These are phyloP conservation scores for Lagodon rhomboides DNA, from an alignment of 2,797 vertebrate species.

Conservation along the genomic window DNA sequence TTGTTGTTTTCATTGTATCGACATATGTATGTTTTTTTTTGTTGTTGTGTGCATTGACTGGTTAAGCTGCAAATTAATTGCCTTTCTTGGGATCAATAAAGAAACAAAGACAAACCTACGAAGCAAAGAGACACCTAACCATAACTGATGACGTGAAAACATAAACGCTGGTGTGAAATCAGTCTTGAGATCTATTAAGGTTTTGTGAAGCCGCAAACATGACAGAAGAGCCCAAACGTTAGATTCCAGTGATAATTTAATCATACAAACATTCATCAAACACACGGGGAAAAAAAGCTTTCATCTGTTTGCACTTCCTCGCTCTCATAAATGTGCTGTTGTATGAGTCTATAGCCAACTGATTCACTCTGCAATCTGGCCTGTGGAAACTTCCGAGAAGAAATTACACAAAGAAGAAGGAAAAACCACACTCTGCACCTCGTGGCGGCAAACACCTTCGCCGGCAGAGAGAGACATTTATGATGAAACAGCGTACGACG, in stretches of 20 bases:
- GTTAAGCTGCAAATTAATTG: too few relatives aligned
- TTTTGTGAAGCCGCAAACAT: constrained; percentile 57
- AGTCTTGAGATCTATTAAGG: not conserved
- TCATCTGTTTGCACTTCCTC: constrained; percentile 84
- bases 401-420: constrained; percentile 58
- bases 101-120: too few relatives aligned
- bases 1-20: too few relatives aligned
- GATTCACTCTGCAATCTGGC: constrained; percentile 83
- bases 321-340: constrained; percentile 85
- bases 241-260: constrained; percentile 94
- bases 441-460: constrained; percentile 60
- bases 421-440: constrained; percentile 76
- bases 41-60: too few relatives aligned
- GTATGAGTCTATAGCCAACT: constrained; percentile 82
- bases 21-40: too few relatives aligned
- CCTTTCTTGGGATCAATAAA: too few relatives aligned
- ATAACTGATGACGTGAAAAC: not conserved
- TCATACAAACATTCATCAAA: constrained; percentile 97
- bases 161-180: constrained; percentile 1
- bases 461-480: constrained; percentile 25
- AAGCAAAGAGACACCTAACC: not conserved
- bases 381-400: constrained; percentile 65
- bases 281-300: constrained; percentile 90
- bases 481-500: constrained; percentile 5
- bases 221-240: constrained; percentile 26